Percentiles rank a stretch among this genome's conserved stretches.
Evolutionary conservation across 2,113 vertebrate genomes (phyloP).

Genomic region (Pygoscelis adeliae): DNA sequence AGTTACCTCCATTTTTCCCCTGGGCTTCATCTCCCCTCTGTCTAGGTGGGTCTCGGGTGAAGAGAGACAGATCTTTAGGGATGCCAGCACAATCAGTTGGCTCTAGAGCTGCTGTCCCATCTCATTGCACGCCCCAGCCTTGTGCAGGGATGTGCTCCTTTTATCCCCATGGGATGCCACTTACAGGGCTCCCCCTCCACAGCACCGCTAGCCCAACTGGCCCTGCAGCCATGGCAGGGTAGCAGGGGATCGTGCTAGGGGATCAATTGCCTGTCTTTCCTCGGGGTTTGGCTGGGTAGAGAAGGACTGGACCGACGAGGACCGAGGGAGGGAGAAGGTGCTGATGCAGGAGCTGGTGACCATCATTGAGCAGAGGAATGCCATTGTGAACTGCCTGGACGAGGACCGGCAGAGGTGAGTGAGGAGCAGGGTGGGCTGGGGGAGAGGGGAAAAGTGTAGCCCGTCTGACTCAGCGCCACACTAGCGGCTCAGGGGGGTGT

Average conservation of each 20-base stretch:
- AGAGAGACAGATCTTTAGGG: not conserved
- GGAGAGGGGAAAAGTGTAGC: not conserved
- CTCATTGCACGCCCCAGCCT: not conserved
- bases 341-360: constrained; percentile 87
- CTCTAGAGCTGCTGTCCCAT: not conserved
- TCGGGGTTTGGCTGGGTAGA: constrained; percentile 71
- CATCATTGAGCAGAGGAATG: constrained; percentile 90
- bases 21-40: not conserved
- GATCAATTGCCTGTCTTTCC: not conserved
- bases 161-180: not conserved
- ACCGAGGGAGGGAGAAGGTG: constrained; percentile 81
- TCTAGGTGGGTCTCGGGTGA: not conserved
- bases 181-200: not conserved
- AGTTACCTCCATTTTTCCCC: not conserved
- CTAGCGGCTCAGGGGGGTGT: fast-evolving
- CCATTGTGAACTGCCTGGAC: constrained; percentile 89
- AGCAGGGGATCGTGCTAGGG: not conserved
- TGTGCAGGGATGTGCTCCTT: not conserved
- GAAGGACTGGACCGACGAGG: constrained; percentile 85
- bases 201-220: not conserved
- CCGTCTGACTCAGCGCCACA: fast-evolving
- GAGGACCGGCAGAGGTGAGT: constrained; percentile 92
- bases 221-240: not conserved
- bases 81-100: not conserved
- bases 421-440: not conserved